Percentiles rank a stretch among this genome's conserved stretches.
These are phyloP conservation scores for Coptodon rendalli DNA, from an alignment of 2,113 vertebrate genomes.

Conservation along the genomic window DNA sequence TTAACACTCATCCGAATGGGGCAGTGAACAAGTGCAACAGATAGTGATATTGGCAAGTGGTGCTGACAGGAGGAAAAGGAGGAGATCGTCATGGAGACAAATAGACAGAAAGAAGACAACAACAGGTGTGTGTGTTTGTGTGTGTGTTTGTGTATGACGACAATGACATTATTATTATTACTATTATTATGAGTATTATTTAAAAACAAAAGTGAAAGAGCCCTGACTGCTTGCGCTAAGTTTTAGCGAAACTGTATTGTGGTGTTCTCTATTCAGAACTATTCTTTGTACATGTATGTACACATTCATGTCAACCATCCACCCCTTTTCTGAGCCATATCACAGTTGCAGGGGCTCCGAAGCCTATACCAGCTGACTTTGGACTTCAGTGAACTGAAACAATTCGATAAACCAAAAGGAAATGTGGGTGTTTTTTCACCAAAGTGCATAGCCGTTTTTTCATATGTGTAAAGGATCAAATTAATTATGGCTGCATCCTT, in stretches of 20 bases:
- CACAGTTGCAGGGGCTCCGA: background rate
- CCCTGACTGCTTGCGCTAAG: background rate
- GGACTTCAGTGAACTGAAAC: background rate
- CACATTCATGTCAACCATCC: background rate
- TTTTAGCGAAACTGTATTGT: background rate
- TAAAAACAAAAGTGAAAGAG: background rate
- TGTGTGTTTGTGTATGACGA: background rate
- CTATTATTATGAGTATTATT: background rate
- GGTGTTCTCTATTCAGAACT: background rate
- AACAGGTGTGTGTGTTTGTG: background rate
- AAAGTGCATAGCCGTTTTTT: background rate
- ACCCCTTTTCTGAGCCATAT: background rate
- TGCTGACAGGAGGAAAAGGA: background rate
- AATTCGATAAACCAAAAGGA: background rate
- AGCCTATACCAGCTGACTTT: background rate
- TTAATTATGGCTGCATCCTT: background rate
- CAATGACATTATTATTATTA: background rate
- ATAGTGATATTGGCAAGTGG: background rate
- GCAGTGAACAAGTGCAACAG: background rate
- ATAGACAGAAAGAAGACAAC: background rate
- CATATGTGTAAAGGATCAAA: background rate
- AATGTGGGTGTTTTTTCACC: background rate
- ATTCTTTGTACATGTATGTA: background rate
- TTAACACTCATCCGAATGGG: background rate
- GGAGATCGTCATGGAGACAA: background rate